A percentile compares a stretch with the other conserved stretches of the same genome.
phyloP scores from a whole-genome alignment of 2,113 vertebrate species.

The Xyrauchen texanus region DNA sequence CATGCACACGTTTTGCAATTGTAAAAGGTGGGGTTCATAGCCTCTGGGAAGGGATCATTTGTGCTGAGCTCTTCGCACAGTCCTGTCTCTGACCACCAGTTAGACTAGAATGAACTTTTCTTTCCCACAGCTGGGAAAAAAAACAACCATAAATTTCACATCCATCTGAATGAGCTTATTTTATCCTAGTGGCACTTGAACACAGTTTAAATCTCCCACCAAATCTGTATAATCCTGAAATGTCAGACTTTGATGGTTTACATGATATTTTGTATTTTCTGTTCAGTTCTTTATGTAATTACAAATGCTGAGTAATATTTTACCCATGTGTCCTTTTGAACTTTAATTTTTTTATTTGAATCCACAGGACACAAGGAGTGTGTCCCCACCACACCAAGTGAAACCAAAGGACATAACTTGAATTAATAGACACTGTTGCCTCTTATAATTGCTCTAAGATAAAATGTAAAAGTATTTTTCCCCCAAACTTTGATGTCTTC shows the following conservation, averaged over 20 bases:
- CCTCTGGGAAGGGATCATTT: conserved; percentile 33
- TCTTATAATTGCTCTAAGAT: conserved; percentile 46
- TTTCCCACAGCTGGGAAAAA: conserved; percentile 19
- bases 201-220: not conserved
- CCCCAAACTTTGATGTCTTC: conserved; percentile 42
- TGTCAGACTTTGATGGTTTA: not conserved
- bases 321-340: not conserved
- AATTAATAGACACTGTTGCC: conserved; percentile 52
- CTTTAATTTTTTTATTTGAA: conserved; percentile 16
- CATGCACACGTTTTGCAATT: not conserved
- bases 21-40: conserved; percentile 37
- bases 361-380: conserved; percentile 3
- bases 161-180: conserved; percentile 16
- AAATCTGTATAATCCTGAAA: conserved; percentile 5
- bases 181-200: not conserved
- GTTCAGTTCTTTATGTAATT: conserved; percentile 1
- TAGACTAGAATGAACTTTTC: conserved; percentile 10
- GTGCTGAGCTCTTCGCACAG: conserved; percentile 20
- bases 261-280: not conserved
- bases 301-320: not conserved
- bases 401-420: conserved; percentile 69
- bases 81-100: conserved; percentile 26
- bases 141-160: conserved; percentile 38
- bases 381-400: conserved; percentile 39
- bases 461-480: conserved; percentile 27